A percentile compares a stretch with the other conserved stretches of the same genome.
These are phyloP conservation scores for Erebia ligea DNA, from an alignment of 2,888 invertebrate genomes.

Conservation along the genomic window DNA sequence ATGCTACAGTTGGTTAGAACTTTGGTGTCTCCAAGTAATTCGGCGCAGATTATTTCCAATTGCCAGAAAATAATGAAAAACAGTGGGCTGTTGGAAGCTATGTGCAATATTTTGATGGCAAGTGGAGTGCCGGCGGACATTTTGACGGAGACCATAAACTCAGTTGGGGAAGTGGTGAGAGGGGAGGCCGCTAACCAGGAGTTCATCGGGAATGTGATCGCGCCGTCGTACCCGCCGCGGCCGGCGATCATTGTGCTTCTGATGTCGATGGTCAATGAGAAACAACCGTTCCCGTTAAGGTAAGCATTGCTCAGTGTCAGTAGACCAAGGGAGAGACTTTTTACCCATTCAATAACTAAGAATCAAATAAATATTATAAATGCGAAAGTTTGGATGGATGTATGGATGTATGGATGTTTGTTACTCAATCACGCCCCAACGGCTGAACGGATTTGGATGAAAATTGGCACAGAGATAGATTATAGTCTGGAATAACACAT, in stretches of 20 bases:
- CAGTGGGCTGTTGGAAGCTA: constrained; percentile 84
- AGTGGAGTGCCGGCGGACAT: constrained; percentile 98
- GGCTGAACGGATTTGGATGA: no score
- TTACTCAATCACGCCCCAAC: no score
- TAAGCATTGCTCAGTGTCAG: constrained; percentile 44
- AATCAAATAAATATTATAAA: no score
- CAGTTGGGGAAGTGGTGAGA: constrained; percentile 96
- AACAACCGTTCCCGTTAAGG: constrained; percentile 92
- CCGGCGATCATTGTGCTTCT: constrained; percentile 97
- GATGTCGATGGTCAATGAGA: constrained; percentile 99
- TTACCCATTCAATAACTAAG: no score
- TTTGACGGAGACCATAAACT: constrained; percentile 96
- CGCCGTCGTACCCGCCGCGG: constrained; percentile 96
- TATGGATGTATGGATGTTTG: no score
- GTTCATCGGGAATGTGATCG: constrained; percentile 94
- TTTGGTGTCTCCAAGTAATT: constrained; percentile 96
- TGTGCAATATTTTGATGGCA: constrained; percentile 97
- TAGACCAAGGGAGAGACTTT: no score
- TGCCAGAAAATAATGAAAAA: constrained; percentile 96
- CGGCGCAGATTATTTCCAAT: constrained; percentile 89
- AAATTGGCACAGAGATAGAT: no score
- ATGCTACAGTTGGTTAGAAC: constrained; percentile 95
- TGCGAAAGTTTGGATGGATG: no score
- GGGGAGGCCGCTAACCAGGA: constrained; percentile 96
- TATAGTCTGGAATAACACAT: no score